These are phyloP conservation scores for Diplolepis rosae DNA, from an alignment of 2,888 invertebrate species.

Conservation along the genomic window DNA sequence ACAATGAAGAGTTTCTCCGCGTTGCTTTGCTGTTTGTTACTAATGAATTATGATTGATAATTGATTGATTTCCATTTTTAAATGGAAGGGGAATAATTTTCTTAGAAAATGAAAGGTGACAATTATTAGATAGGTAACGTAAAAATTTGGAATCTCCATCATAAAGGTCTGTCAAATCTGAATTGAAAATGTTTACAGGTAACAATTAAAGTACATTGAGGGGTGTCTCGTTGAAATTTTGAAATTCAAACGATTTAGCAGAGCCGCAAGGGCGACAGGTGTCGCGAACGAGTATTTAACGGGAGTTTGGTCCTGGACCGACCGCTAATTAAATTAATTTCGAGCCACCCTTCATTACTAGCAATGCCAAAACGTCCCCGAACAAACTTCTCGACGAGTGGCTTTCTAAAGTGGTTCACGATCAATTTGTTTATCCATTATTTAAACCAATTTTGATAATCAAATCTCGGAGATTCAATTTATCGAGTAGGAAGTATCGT, in stretches of 20 bases:
- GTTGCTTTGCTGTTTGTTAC: no score
- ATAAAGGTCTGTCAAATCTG: no score
- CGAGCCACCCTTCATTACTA: constrained; percentile 28
- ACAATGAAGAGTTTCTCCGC: no score
- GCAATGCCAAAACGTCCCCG: constrained; percentile 5
- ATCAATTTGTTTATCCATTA: neutral
- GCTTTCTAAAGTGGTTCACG: neutral
- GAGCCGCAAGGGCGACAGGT: constrained; percentile 60
- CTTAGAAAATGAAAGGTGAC: neutral
- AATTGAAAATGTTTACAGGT: neutral
- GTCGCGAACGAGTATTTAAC: constrained; percentile 69
- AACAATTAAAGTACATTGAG: neutral
- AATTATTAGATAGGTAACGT: no score
- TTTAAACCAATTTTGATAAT: neutral
- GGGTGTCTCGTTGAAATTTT: neutral
- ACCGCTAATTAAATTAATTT: constrained; percentile 73
- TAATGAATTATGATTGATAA: no score
- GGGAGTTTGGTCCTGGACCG: constrained; percentile 62
- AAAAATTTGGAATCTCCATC: no score
- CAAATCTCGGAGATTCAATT: neutral
- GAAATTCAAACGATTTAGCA: constrained; percentile 48
- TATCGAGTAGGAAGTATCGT: neutral
- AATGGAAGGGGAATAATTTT: no score
- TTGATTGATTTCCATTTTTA: no score
- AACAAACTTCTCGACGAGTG: constrained; percentile 36